Base-by-base conservation (phyloP, 2,797 vertebrate species). In the Tragopan temminckii region DNA sequence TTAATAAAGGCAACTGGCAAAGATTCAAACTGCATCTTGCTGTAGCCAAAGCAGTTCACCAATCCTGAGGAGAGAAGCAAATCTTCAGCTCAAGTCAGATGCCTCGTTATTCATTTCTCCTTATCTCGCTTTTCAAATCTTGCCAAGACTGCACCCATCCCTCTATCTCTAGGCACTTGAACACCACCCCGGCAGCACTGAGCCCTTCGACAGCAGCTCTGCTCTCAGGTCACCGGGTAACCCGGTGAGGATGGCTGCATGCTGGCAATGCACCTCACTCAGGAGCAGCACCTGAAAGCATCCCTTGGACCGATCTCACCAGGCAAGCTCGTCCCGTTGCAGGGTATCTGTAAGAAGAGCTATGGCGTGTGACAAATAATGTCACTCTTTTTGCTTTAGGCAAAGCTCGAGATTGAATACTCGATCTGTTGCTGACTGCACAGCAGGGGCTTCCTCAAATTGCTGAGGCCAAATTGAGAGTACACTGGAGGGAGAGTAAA, bases 111-210 rank as follows among this genome's bases (percentile, higher is more conserved):
- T 89, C 84, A 33, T 90, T 90, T 90, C 66, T 92, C 81, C 59
- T 94, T 96, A 95, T 95, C 94, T 89, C 53, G 46, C 72, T 89
- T 89, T 83, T 76, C 92, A 85, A 92, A 95, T 96, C 95, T 95
- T 93, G 96, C 88, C 96, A 96, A 96, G 80, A 85, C 92, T 94
- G 88, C 92, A 52, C 95, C 93, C 94, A 89, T 88, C 90, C 77
- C 69, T 90, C 4, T 95, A 75, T 95, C 88, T 95, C 76, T 69
- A 92, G 92, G 92, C 81, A 80, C 90, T 80, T 93, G 84, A 79
- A 95, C 55, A 93, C 88, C 76, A 58, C 50, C 90, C 42, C 14
- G 66, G 78, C 59, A 87, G 62, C 46, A 85, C 92, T 83, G 86
- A 95, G 85, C 62, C 40, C 90, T 76, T 63, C 80, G 81, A 71